Evolutionary conservation across 2,888 invertebrate species (phyloP), one percentile per base, ranked within the genome.

Genomic region (Amiota communis): DNA sequence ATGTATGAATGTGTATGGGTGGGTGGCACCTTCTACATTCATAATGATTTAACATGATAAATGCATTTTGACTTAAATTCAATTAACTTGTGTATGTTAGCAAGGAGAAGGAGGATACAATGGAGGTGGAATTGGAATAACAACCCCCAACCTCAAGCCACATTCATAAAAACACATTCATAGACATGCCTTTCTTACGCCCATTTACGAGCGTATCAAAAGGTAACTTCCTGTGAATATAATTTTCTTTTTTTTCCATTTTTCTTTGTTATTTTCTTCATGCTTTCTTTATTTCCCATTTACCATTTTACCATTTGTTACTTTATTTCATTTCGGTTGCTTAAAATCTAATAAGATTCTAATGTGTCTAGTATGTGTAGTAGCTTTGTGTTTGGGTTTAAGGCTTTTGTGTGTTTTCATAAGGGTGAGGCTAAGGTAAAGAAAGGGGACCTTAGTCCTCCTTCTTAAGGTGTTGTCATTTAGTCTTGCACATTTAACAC

Each of bases 11-110:
- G 36, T 23, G 23, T 2, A 23, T 23, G 23, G 23, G 36, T 23
- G 36, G 36, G 8, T 53, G 13, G 1, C 53, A 53, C 53, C 53
- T n/a, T 59, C 59, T 15, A 17, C 65, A 15, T 11, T 49, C 65
- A 48, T 65, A 36, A 36, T 36, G 36, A 15, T 70, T 17, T 71
- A 13, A 20, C 48, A 70, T 84, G 84, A 84, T 83, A 83, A 85
- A 84, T 84, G 83, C 84, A 86, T 77, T 86, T 83, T 72, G 69
- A 70, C 64, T 73, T 83, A 75, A 78, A 82, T 83, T 86, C 83
- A 84, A 86, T 86, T 84, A 81, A 84, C 77, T 80, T 69, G 53
- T 49, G 49, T 15, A 9, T 67, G n/a, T 36, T 47, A 71, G 65
- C 70, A 47, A 10, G 61, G 65, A 70, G 71, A 76, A 75, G 75